Evolutionary conservation across 2,113 vertebrate genomes (phyloP), one percentile per base, ranked within the genome.

Genomic region (Agelaius phoeniceus): DNA sequence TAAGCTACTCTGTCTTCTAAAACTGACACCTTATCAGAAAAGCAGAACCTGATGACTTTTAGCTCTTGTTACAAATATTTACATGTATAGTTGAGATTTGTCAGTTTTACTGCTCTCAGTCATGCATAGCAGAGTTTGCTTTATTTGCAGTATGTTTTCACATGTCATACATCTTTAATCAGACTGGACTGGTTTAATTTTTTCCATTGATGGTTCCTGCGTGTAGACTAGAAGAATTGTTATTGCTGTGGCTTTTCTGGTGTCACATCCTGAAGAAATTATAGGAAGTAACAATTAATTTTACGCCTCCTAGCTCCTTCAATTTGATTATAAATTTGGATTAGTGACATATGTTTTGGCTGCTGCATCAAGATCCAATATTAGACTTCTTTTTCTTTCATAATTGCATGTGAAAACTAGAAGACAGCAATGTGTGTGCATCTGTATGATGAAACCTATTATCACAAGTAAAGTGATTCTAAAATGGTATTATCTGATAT

Each of bases 81-180:
- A 75, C 84, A 68, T 4, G 0, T 75, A 49, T 10, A 51, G 61
- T 66, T 94, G 87, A 84, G 80, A 72, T 0, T 2, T 92, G 87
- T 89, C 76, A 67, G 11, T 84, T 95, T 91, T 77, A 57, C 73
- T 89, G 80, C 46, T 74, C 51, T 91, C 55, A 61, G 31, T 55
- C 62, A 61, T 33, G 68, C 76, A 24, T n/a, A 67, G 46, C 59
- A 59, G 79, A 77, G 20, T 62, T 80, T 94, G 80, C n/a, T 24
- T 84, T 91, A 72, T 89, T 95, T 96, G 79, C 57, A 75, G 9
- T 63, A 48, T 55, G 52, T 84, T 91, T 93, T 93, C 92, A 51
- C 7, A 6, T 76, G 65, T 77, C 11, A 1, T 30, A 78, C 68
- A 78, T 84, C 48, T 84, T 91, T 77, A 89, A 78, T 67, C 61